Base-by-base conservation (phyloP, 1,140 invertebrate genomes). In the Lerema accius region DNA sequence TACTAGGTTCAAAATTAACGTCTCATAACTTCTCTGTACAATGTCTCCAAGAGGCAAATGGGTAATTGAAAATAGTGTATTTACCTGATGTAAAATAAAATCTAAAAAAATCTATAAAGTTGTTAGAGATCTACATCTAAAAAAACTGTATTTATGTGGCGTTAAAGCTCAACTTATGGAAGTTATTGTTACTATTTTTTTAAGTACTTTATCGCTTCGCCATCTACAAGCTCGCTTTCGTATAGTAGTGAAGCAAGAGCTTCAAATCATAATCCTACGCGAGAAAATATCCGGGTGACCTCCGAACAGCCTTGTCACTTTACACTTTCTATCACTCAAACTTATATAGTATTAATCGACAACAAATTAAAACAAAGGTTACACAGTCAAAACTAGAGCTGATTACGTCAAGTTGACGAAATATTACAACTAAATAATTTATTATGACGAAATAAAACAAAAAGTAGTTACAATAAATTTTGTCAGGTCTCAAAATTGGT, bases 281-380 rank as follows among this genome's bases (percentile, higher is more conserved):
- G 28, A 67, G 65, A 73, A 73, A 76, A 76, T 71, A 71, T 79
- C 79, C 76, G 79, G 78, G 66, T 77, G 82, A 76, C 79, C 79
- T 82, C 76, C 73, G 70, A 5, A 13, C 66, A 67, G 69, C 78
- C 82, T 81, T 80, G 74, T 46, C 50, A 60, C 55, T 43, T 60
- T 14, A 59, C 67, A 84, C 82, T 84, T 84, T 84, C 82, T 81
- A 84, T 74, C 50, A 67, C 55, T 62, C 50, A 64, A 71, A 71
- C 67, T 67, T 61, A 64, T 53, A 48, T 50, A 63, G 59, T 43
- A 26, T 48, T 50, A 42, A 42, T 45, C 60, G 58, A 37, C 45
- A 58, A 56, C 45, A 39, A 51, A 65, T 65, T 69, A 69, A 69
- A 48, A 71, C 61, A 71, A 71, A 71, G 64, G 55, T 63, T 70